Evolutionary conservation across 2,888 invertebrate species (phyloP).

Genomic region (Lithophane socia): DNA sequence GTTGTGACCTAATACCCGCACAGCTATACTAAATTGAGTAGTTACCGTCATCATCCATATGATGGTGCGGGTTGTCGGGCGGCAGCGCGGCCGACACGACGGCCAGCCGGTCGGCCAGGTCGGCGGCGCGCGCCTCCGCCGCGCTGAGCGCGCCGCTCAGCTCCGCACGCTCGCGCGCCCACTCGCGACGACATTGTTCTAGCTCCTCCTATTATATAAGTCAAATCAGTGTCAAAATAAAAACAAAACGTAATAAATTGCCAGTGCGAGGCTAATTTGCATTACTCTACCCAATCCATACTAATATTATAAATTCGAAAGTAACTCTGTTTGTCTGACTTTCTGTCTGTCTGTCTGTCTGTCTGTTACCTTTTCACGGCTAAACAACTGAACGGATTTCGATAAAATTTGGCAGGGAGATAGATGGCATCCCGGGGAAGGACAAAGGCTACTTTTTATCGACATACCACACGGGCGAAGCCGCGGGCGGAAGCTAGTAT

Average conservation of each 20-base stretch:
- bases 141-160: slow-evolving; percentile 93
- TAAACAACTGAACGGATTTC: too few relatives aligned
- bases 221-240: neutral
- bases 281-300: neutral
- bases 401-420: too few relatives aligned
- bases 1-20: neutral
- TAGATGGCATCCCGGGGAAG: too few relatives aligned
- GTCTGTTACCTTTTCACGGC: too few relatives aligned
- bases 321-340: too few relatives aligned
- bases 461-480: too few relatives aligned
- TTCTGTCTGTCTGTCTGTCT: too few relatives aligned
- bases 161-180: slow-evolving; percentile 93
- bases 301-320: too few relatives aligned
- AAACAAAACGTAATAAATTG: neutral
- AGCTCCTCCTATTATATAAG: slow-evolving; percentile 92
- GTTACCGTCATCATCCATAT: slow-evolving; percentile 83
- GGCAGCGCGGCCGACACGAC: slow-evolving; percentile 88
- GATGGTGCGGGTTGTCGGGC: slow-evolving; percentile 83
- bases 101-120: slow-evolving; percentile 91
- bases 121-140: slow-evolving; percentile 94
- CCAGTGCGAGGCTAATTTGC: neutral
- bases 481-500: too few relatives aligned
- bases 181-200: slow-evolving; percentile 93
- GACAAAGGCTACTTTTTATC: too few relatives aligned
- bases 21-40: neutral